Evolutionary conservation across 2,113 vertebrate genomes (phyloP), one percentile per base, ranked within the genome.

Genomic region (Crotalus helleri): DNA sequence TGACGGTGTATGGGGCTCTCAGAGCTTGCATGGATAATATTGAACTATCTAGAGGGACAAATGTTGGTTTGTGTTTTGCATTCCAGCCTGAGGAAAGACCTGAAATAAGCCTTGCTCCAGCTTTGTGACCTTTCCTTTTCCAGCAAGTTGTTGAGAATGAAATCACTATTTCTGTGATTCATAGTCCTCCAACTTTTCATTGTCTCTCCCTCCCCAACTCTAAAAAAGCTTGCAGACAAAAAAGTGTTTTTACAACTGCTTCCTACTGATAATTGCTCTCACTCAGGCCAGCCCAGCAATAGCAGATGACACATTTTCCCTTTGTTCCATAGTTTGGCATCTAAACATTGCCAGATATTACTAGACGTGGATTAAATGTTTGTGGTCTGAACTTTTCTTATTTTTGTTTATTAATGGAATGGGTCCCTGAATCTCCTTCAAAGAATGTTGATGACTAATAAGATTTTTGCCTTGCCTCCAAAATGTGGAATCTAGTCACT

Each of bases 231-330:
- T 93, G 90, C 95, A 96, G 97, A 97, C 96, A 97, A 95, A 91
- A 0, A 93, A 91, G 91, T 97, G 96, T 96, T 97, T 97, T 97
- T 95, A 97, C 95, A 97, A 96, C 95, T 94, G 96, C 95, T 97
- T 97, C 97, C 97, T 96, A 94, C 95, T 95, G 95, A 96, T 97
- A 96, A 96, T 93, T 59, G 29, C 90, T 94, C 91, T 94, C 94
- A 94, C 92, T 58, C 93, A 94, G 93, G 94, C 96, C 95, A 96
- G 15, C 33, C 94, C 95, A 6, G 59, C 89, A 94, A 95, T 92
- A 95, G 95, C 94, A 94, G 91, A 33, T 96, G 95, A 96, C 96
- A 97, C 95, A 96, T 92, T 97, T 96, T 95, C 95, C 94, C 93
- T 88, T 93, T 91, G 53, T 87, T 90, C 86, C 88, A 64, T 92